Percentiles rank a stretch among this genome's conserved stretches.
Conservation (phyloP, 2,888 invertebrate species). For the Globia sparganii region DNA sequence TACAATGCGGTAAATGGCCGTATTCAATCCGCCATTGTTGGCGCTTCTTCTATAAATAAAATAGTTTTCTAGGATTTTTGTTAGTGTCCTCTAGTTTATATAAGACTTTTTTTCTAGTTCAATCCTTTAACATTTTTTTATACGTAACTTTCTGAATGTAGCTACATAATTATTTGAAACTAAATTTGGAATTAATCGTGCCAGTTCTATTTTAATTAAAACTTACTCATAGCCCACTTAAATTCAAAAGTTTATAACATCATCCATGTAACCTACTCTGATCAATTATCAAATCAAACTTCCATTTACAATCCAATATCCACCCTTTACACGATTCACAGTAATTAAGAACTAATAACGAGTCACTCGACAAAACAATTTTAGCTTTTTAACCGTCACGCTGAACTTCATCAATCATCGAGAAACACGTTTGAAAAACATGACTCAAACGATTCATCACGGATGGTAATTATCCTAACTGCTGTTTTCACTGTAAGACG, state of each 20-base stretch:
- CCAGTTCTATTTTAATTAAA: background rate
- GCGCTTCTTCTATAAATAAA: conserved; percentile 61
- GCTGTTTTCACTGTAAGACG: conserved; percentile 64
- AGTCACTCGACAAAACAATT: conserved; percentile 67
- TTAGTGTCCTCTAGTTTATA: background rate
- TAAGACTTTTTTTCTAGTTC: background rate
- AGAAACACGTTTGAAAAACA: conserved; percentile 71
- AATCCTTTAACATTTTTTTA: background rate
- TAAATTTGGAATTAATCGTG: background rate
- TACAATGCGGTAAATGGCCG: conserved; percentile 76
- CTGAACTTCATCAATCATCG: conserved; percentile 67
- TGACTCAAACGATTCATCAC: conserved; percentile 73
- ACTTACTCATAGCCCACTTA: background rate
- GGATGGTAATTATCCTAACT: conserved; percentile 72
- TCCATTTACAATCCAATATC: conserved; percentile 14
- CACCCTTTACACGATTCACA: conserved; percentile 45
- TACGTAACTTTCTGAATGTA: background rate
- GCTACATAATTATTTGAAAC: background rate
- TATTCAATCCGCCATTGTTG: conserved; percentile 77
- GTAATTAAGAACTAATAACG: conserved; percentile 65
- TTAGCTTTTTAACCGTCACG: conserved; percentile 65
- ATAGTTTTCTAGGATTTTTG: conserved; percentile 11
- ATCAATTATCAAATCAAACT: conserved; percentile 29
- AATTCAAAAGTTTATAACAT: background rate
- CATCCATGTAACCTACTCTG: background rate